Evolutionary conservation across 2,888 invertebrate genomes (phyloP), one percentile per base, ranked within the genome.

Genomic region (Amiota communis): DNA sequence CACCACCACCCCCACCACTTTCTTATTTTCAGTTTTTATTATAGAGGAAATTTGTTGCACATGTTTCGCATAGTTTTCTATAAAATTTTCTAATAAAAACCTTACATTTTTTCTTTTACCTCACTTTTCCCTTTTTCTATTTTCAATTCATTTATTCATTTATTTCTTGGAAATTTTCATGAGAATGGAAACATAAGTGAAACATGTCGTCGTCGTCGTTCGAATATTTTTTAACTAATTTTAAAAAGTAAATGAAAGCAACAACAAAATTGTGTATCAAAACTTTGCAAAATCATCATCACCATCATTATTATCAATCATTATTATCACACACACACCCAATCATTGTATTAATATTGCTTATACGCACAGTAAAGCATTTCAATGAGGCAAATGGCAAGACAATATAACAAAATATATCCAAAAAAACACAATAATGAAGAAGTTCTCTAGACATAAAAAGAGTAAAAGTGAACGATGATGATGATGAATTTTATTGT

Each of bases 321-420:
- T 15, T 1, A 48, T 49, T 11, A 65, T 17, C 36, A 36, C 36
- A 36, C 36, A 36, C 36, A 36, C 36, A 48, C 15, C 8, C 59
- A 59, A 59, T 59, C 23, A 53, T 53, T 51, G 23, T 17, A 20
- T 67, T 67, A 51, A 68, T 51, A 68, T 68, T 68, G 9, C 51
- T 13, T 13, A 68, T 36, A 67, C 51, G 67, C 67, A 68, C 51
- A 17, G 59, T 9, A 36, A 36, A 36, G 36, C 36, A 36, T 36
- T 36, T 36, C 36, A 36, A 36, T 36, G 36, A 36, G 36, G 36
- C 36, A 2, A 36, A 36, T 8, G 20, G 11, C 8, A 59, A 59
- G 20, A 59, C 20, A 59, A 59, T 59, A 59, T 59, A 9, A 11
- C 59, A 59, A 17, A 17, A 11, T 57, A 13, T 59, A 11, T 59